Base-by-base conservation (phyloP, 1,140 invertebrate species). In the Stegodyphus dumicola region DNA sequence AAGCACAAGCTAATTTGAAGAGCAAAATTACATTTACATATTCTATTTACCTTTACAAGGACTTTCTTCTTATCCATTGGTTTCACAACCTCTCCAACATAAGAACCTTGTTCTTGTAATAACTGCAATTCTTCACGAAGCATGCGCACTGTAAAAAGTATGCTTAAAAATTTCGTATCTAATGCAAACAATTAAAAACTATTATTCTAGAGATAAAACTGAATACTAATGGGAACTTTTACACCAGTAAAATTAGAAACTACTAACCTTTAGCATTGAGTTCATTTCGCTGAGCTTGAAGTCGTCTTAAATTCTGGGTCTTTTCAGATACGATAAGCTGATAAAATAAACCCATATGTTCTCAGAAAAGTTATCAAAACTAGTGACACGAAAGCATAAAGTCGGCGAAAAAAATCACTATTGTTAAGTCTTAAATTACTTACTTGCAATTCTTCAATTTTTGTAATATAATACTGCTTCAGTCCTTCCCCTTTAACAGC, bases 21-120 rank as follows among this genome's bases (percentile, higher is more conserved):
- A 33, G 33, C 33, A 33, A 33, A 33, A 33, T 2, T 11, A 60
- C 56, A 60, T 60, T 60, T 60, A 60, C 48, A 66, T 33, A 33
- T 33, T 33, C 4, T 77, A 73, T 54, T 77, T 87, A 93, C 93
- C 92, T 99, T 99, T 0, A 99, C 99, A 0, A 99, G 92, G 5
- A 99, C 98, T 92, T 99, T 99, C 91, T 99, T 99, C 90, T 99
- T 99, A 90, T 99, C 98, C 98, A 99, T 99, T 0, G 97, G 97
- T 90, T 99, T 99, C 0, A 99, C 97, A 52, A 99, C 98, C 92
- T 99, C 99, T 11, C 99, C 99, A 6, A 99, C 99, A 92, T 99
- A 99, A 11, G 97, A 99, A 10, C 99, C 99, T 92, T 99, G 99
- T 90, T 99, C 99, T 92, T 99, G 99, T 11, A 99, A 92, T 11